Conservation (phyloP, 2,888 invertebrate species). For the Mesorhabditis spiculigera region DNA sequence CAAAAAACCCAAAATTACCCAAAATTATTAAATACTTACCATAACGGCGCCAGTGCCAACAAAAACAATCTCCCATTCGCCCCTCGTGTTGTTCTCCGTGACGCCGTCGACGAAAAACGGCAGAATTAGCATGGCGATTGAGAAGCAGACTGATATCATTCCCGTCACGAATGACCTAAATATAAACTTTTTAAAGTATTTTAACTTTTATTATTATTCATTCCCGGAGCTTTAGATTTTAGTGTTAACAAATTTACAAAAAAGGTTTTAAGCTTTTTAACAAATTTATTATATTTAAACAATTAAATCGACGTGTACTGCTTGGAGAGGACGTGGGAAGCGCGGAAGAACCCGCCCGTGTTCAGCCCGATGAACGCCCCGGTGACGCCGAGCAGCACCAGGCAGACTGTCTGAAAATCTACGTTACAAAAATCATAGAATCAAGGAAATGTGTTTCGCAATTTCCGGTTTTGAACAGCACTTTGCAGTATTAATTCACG, state of each 20-base stretch:
- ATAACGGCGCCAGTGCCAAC: not conserved
- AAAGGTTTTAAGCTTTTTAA: not conserved
- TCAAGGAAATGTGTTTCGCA: too few relatives aligned
- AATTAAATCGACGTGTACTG: not conserved
- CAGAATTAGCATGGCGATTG: constrained; percentile 28
- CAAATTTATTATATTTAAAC: constrained; percentile 3
- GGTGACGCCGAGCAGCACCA: not conserved
- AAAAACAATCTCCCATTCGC: constrained; percentile 28
- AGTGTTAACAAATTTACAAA: too few relatives aligned
- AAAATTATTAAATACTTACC: too few relatives aligned
- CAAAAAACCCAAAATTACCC: too few relatives aligned
- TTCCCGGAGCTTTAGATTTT: not conserved
- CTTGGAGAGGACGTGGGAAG: not conserved
- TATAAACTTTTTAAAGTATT: not conserved
- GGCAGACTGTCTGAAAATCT: not conserved
- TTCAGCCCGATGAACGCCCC: not conserved
- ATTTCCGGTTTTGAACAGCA: too few relatives aligned
- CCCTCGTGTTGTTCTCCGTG: constrained; percentile 32
- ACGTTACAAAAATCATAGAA: too few relatives aligned
- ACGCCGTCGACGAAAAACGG: constrained; percentile 34
- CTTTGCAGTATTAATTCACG: too few relatives aligned
- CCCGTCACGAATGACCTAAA: not conserved
- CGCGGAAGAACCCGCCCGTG: constrained; percentile 1
- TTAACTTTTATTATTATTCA: not conserved
- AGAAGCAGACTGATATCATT: not conserved